Evolutionary conservation across 2,113 vertebrate genomes (phyloP), one percentile per base, ranked within the genome.

Genomic region (Triplophysa siluroides): DNA sequence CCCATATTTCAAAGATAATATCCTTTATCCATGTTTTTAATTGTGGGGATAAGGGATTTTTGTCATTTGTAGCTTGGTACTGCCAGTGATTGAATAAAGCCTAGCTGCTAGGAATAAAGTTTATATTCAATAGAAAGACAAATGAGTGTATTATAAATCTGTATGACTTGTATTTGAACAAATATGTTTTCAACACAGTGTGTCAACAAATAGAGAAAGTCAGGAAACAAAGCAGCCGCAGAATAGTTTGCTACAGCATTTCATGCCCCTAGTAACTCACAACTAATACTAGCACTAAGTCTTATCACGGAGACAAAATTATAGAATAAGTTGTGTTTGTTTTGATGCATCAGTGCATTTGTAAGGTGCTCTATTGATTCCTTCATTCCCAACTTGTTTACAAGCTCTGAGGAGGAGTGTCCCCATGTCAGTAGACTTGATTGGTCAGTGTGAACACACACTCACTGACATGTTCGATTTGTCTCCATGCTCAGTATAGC

Each of bases 341-440:
- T 58, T 58, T 58, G 54, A 9, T 64, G 50, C 62, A 65, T 54
- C 11, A 9, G 13, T 26, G 2, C 16, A 4, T n/a, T 13, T 63
- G 24, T 29, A 45, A 43, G 14, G 52, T 76, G 72, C 69, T 83
- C 84, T 86, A 81, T 89, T 83, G 87, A 88, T 90, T 86, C 2
- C 68, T 62, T 78, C 69, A 29, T 52, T 77, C 13, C 47, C 66
- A 26, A 56, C 78, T 85, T 81, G 71, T 71, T 78, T 85, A 67
- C 79, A 18, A 75, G 77, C 73, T 81, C 63, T 58, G 78, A 87
- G 77, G 89, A 91, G 92, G 91, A 89, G 90, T 83, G 79, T 89
- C 85, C 89, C 82, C 82, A 83, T 52, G 62, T 33, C 11, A 61
- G 33, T 78, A 58, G 80, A 91, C 50, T 81, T 85, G 89, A 93